Conservation (phyloP, 2,797 vertebrate genomes). For the Odontamblyopus rebecca region DNA sequence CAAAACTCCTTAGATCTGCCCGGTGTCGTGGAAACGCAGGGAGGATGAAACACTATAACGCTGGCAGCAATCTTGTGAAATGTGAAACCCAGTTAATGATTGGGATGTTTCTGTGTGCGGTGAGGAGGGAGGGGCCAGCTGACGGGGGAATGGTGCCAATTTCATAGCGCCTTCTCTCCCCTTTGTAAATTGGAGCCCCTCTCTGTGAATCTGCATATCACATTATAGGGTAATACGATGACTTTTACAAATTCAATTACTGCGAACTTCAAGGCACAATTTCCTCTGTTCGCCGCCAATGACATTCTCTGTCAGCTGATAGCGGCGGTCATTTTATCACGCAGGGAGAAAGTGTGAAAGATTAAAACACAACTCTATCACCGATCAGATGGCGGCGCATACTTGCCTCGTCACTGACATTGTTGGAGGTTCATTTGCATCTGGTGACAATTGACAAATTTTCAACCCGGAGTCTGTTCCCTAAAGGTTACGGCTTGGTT, state of each 20-base stretch:
- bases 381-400: slow-evolving; percentile 21
- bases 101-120: slow-evolving; percentile 8
- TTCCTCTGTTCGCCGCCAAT: slow-evolving; percentile 47
- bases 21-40: slow-evolving; percentile 28
- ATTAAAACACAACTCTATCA: slow-evolving; percentile 27
- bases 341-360: slow-evolving; percentile 9
- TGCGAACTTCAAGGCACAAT: slow-evolving; percentile 59
- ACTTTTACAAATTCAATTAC: slow-evolving; percentile 68
- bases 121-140: not conserved
- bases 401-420: slow-evolving; percentile 30
- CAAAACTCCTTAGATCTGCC: slow-evolving; percentile 40
- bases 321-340: slow-evolving; percentile 26
- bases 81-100: slow-evolving; percentile 42
- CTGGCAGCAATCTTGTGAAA: slow-evolving; percentile 42
- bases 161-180: slow-evolving; percentile 40
- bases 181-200: slow-evolving; percentile 48
- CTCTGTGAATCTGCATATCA: slow-evolving; percentile 48
- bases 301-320: slow-evolving; percentile 53
- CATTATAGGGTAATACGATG: slow-evolving; percentile 55
- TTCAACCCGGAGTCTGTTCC: not conserved
- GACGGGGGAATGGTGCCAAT: slow-evolving; percentile 20
- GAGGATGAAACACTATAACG: slow-evolving; percentile 26
- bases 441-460: slow-evolving; percentile 9
- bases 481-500: slow-evolving; percentile 20
- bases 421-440: slow-evolving; percentile 12